Evolutionary conservation across 2,113 vertebrate genomes (phyloP).

Genomic region (Trematomus loennbergii): DNA sequence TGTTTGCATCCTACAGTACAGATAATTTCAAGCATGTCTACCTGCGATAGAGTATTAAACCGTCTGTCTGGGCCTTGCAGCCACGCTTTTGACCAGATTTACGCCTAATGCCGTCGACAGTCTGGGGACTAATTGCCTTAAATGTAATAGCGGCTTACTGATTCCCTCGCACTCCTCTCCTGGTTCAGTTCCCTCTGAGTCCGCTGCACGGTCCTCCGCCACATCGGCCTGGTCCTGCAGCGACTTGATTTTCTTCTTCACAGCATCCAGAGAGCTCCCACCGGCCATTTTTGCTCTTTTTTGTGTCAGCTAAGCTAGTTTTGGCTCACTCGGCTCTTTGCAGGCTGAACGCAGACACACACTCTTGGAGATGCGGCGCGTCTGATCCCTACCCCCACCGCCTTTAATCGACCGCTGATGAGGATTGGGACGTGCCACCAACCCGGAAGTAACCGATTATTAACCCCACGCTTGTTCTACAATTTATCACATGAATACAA

Average conservation of each 20-base stretch:
- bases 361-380: slow-evolving; percentile 63
- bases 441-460: slow-evolving; percentile 77
- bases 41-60: background rate
- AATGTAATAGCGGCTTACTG: slow-evolving; percentile 84
- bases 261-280: slow-evolving; percentile 91
- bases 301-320: slow-evolving; percentile 44
- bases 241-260: slow-evolving; percentile 93
- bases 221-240: slow-evolving; percentile 91
- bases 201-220: slow-evolving; percentile 89
- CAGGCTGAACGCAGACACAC: slow-evolving; percentile 7
- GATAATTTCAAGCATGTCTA: slow-evolving; percentile 20
- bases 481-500: background rate
- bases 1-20: slow-evolving; percentile 7
- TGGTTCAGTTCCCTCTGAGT: slow-evolving; percentile 90
- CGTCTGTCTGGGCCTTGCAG: slow-evolving; percentile 55
- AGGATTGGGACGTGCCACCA: slow-evolving; percentile 66
- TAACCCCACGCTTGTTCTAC: slow-evolving; percentile 11
- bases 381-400: slow-evolving; percentile 77
- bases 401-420: slow-evolving; percentile 77
- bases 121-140: slow-evolving; percentile 74
- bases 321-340: slow-evolving; percentile 9
- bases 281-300: slow-evolving; percentile 84
- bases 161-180: slow-evolving; percentile 89
- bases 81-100: slow-evolving; percentile 76
- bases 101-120: slow-evolving; percentile 64